These are phyloP conservation scores for Mallotus villosus DNA, from an alignment of 2,797 vertebrate species.

Conservation along the genomic window DNA sequence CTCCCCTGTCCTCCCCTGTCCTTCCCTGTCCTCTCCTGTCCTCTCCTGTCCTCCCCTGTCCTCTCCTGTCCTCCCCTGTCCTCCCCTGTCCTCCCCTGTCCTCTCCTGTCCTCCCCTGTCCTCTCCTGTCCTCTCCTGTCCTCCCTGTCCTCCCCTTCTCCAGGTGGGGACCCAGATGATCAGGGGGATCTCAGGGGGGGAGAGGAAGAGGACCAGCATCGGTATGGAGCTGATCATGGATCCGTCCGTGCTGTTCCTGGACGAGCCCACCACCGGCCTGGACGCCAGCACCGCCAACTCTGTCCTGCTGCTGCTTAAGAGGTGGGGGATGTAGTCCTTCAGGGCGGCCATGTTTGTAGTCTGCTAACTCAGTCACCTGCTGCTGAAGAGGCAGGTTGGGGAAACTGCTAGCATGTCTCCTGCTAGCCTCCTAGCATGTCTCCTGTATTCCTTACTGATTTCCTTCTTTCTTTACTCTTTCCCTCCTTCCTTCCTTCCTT, in stretches of 20 bases:
- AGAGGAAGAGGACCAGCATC: conserved; percentile 93
- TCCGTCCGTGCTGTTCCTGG: conserved; percentile 89
- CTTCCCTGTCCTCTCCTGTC: not conserved
- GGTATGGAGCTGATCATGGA: conserved; percentile 96
- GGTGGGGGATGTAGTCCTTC: conserved; percentile 62
- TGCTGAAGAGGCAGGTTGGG: too few species aligned
- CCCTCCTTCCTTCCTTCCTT: too few species aligned
- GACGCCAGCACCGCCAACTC: conserved; percentile 93
- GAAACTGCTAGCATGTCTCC: too few species aligned
- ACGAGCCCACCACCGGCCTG: conserved; percentile 93
- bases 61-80: not conserved
- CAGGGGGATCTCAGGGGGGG: conserved; percentile 92
- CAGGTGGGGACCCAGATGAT: conserved; percentile 89
- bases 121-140: not conserved
- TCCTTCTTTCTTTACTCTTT: too few species aligned
- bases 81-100: not conserved
- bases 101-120: not conserved
- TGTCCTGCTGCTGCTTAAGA: conserved; percentile 87
- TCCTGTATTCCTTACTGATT: too few species aligned
- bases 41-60: not conserved
- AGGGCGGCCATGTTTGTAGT: too few species aligned
- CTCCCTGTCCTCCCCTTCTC: not conserved
- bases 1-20: too few species aligned
- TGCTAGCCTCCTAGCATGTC: too few species aligned
- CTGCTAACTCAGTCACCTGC: too few species aligned